Evolutionary conservation across 2,113 vertebrate genomes (phyloP).

Genomic region (Marcusenius ussheri): DNA sequence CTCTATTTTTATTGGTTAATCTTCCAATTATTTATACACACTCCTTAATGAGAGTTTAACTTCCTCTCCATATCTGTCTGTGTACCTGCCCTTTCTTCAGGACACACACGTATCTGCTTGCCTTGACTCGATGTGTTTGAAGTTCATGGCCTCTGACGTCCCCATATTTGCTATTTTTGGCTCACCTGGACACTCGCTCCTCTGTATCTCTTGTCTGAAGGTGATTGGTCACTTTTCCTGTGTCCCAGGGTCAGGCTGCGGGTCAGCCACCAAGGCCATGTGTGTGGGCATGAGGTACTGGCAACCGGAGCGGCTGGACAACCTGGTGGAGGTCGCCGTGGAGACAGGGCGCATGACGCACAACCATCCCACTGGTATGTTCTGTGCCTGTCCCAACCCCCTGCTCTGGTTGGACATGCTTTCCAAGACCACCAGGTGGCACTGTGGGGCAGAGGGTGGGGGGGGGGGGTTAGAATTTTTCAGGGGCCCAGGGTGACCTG

Average conservation of each 20-base stretch:
- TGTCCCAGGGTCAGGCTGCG: constrained; percentile 79
- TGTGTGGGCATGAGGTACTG: constrained; percentile 94
- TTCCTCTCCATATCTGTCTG: background rate
- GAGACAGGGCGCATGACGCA: constrained; percentile 94
- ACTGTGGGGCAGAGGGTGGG: background rate
- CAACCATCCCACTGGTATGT: constrained; percentile 89
- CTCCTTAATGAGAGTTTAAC: background rate
- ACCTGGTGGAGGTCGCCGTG: constrained; percentile 85
- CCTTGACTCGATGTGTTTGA: background rate
- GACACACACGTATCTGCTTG: background rate
- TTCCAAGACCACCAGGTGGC: background rate
- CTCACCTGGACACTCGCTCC: background rate
- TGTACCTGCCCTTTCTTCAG: background rate
- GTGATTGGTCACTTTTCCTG: background rate
- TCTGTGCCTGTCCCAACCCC: too few species aligned
- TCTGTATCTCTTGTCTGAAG: background rate
- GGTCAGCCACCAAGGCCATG: constrained; percentile 93
- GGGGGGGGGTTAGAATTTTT: too few species aligned
- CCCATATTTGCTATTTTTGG: too few species aligned
- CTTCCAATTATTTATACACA: background rate
- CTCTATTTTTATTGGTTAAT: background rate
- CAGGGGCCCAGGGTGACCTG: background rate
- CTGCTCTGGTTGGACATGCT: background rate
- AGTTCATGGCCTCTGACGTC: background rate
- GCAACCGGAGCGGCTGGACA: constrained; percentile 77